Evolutionary conservation across 2,113 vertebrate species (phyloP).

Genomic region (Ptyas mucosa): DNA sequence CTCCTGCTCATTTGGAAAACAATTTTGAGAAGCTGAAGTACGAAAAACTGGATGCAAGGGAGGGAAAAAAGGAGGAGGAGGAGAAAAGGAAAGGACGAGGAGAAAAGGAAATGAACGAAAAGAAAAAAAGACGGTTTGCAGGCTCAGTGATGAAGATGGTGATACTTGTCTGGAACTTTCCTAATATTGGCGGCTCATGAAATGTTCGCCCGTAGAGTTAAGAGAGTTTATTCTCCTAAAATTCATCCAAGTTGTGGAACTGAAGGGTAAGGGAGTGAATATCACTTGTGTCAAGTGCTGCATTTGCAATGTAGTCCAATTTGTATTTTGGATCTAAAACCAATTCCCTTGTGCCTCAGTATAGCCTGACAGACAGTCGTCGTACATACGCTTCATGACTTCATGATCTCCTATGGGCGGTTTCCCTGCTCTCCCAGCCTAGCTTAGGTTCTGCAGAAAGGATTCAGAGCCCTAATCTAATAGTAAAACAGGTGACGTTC

Average conservation of each 20-base stretch:
- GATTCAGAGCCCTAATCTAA: constrained; percentile 60
- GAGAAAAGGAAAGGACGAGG: background rate
- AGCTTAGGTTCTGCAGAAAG: constrained; percentile 40
- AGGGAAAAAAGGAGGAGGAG: background rate
- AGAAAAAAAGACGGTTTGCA: constrained; percentile 8
- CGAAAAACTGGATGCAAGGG: constrained; percentile 27
- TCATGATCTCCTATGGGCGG: constrained; percentile 36
- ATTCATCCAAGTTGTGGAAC: constrained; percentile 9
- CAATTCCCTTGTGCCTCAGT: constrained; percentile 25
- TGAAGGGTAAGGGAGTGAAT: constrained; percentile 49
- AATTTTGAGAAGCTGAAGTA: background rate
- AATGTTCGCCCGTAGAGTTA: constrained; percentile 23
- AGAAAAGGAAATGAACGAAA: background rate
- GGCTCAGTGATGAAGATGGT: constrained; percentile 31
- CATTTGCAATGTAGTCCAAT: constrained; percentile 34
- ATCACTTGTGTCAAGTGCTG: constrained; percentile 24
- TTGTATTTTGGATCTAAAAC: constrained; percentile 40
- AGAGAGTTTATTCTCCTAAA: background rate
- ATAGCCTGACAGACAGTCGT: constrained; percentile 27
- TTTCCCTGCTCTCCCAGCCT: constrained; percentile 37
- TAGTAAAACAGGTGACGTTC: constrained; percentile 51
- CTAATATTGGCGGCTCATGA: constrained; percentile 27
- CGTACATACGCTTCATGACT: background rate
- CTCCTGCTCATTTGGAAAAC: background rate
- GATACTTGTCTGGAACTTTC: constrained; percentile 14